phyloP scores from a whole-genome alignment of 2,888 invertebrate genomes.

The Phortica okadai region DNA sequence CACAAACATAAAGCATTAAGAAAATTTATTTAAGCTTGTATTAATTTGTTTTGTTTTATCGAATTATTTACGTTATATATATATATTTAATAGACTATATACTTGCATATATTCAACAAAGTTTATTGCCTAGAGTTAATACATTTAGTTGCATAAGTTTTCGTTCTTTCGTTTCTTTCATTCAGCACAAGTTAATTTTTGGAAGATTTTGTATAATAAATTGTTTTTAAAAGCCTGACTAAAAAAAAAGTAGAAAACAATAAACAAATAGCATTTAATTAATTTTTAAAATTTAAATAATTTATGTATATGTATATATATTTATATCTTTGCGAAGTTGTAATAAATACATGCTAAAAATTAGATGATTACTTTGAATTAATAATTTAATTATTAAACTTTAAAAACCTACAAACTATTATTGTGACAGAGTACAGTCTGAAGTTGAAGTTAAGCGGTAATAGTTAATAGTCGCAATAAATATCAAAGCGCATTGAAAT shows the following conservation, averaged over 20 bases:
- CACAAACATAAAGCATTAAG: conserved; percentile 12
- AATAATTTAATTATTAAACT: conserved; percentile 32
- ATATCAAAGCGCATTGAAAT: not conserved
- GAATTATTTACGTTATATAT: not conserved
- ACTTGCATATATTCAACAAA: conserved; percentile 34
- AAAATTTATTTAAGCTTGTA: not conserved
- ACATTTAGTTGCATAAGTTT: conserved; percentile 13
- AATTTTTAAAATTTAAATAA: not conserved
- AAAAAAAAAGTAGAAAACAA: not conserved
- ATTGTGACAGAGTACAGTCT: conserved; percentile 31
- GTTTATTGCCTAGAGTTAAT: conserved; percentile 29
- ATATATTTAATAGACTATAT: conserved; percentile 14
- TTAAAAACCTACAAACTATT: conserved; percentile 30
- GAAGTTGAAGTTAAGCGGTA: conserved; percentile 7
- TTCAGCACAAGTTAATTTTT: conserved; percentile 25
- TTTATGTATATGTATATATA: conserved; percentile 11
- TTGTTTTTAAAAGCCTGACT: not conserved
- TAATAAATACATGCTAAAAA: conserved; percentile 16
- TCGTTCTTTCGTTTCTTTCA: conserved; percentile 10
- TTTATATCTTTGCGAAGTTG: not conserved
- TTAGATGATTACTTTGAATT: conserved; percentile 21
- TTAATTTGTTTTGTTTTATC: not conserved
- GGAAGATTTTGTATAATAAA: conserved; percentile 1
- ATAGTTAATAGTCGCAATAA: not conserved
- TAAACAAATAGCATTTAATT: not conserved